These are phyloP conservation scores for Drosophila cardini DNA, from an alignment of 1,140 invertebrate genomes.

Conservation along the genomic window DNA sequence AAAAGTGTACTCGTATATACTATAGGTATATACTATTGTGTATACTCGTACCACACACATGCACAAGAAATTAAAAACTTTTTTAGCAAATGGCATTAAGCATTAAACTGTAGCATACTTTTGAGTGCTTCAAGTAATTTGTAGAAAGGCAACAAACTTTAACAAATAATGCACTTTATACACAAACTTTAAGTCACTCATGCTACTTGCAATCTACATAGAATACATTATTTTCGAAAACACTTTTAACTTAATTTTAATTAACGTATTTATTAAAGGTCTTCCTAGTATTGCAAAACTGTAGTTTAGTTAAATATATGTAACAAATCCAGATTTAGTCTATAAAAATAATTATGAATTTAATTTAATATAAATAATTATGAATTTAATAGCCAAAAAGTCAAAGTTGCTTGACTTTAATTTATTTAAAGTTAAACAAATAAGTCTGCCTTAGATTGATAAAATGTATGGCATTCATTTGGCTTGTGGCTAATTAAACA, in stretches of 20 bases:
- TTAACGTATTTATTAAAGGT: too few species aligned
- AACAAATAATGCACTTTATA: constrained; percentile 20
- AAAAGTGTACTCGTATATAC: constrained; percentile 14
- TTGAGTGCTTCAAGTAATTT: constrained; percentile 17
- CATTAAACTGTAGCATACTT: constrained; percentile 65
- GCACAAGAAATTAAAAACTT: constrained; percentile 72
- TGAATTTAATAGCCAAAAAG: constrained; percentile 3
- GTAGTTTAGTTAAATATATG: too few species aligned
- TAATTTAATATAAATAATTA: constrained; percentile 3
- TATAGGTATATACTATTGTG: constrained; percentile 32
- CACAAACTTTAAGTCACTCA: constrained; percentile 13
- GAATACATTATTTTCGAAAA: not conserved
- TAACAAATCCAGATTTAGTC: not conserved
- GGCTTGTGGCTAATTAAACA: constrained; percentile 49
- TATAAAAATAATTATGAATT: too few species aligned
- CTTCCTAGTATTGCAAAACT: too few species aligned
- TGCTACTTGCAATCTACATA: not conserved
- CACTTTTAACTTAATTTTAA: not conserved
- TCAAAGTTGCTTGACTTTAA: too few species aligned
- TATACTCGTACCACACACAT: constrained; percentile 9
- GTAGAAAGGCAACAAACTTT: constrained; percentile 24
- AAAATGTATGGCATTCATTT: constrained; percentile 12
- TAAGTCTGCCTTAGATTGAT: constrained; percentile 5
- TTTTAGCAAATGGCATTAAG: constrained; percentile 63
- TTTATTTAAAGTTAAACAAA: constrained; percentile 17